These are phyloP conservation scores for Cheilosia vulpina DNA, from an alignment of 2,888 invertebrate species.

Conservation along the genomic window DNA sequence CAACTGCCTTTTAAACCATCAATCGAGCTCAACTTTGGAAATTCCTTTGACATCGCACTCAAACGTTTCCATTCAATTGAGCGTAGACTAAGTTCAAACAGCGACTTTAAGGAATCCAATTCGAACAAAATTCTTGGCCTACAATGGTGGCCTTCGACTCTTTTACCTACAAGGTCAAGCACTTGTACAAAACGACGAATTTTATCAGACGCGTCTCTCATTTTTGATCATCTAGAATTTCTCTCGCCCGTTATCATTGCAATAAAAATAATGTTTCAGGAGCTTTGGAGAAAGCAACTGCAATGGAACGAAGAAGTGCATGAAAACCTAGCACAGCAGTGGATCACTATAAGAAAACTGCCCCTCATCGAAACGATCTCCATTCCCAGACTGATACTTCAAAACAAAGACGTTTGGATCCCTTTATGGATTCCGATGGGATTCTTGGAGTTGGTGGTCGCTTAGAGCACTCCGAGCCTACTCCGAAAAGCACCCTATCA, in stretches of 20 bases:
- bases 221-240: conserved; percentile 16
- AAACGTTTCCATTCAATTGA: conserved; percentile 20
- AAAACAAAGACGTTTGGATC: not conserved
- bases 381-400: conserved; percentile 13
- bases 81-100: not conserved
- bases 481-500: conserved; percentile 32
- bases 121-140: too few relatives aligned
- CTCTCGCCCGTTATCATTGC: not conserved
- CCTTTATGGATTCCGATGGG: conserved; percentile 1
- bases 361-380: conserved; percentile 9
- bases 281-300: too few relatives aligned
- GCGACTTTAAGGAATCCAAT: too few relatives aligned
- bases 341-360: conserved; percentile 6
- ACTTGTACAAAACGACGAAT: conserved; percentile 13
- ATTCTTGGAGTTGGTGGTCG: conserved; percentile 37
- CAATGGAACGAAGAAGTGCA: conserved; percentile 63
- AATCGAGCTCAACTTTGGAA: conserved; percentile 11
- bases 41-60: conserved; percentile 17
- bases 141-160: too few relatives aligned
- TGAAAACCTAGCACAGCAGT: conserved; percentile 10
- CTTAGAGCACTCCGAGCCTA: conserved; percentile 22
- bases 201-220: conserved; percentile 44
- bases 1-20: conserved; percentile 20
- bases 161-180: not conserved
- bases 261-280: not conserved